Evolutionary conservation across 2,113 vertebrate species (phyloP).

Genomic region (Sialia sialis): DNA sequence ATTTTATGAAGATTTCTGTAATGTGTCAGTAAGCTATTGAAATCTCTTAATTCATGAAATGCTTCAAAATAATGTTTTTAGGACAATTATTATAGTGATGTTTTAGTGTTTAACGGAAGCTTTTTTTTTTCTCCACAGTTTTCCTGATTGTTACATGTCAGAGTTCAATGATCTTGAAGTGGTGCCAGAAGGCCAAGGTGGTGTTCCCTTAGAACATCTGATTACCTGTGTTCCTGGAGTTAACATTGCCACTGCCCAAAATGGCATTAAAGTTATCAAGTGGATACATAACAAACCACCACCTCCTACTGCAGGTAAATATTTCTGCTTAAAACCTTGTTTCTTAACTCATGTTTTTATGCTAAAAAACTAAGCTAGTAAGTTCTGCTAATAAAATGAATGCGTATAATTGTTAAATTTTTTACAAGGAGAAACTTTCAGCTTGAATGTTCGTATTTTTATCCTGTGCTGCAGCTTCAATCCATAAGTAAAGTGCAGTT

Average conservation of each 20-base stretch:
- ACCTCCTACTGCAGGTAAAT: slow-evolving; percentile 82
- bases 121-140: slow-evolving; percentile 69
- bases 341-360: background rate
- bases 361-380: background rate
- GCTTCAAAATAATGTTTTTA: background rate
- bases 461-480: background rate
- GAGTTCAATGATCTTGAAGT: slow-evolving; percentile 82
- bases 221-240: slow-evolving; percentile 94
- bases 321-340: background rate
- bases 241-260: slow-evolving; percentile 90
- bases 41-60: background rate
- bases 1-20: background rate
- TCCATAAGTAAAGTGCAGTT: background rate
- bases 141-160: slow-evolving; percentile 91
- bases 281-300: slow-evolving; percentile 98
- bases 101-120: background rate
- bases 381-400: background rate
- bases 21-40: background rate
- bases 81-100: background rate
- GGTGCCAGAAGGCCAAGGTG: slow-evolving; percentile 80
- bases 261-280: slow-evolving; percentile 94
- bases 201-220: slow-evolving; percentile 91
- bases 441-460: background rate
- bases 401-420: background rate
- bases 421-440: background rate